Base-by-base conservation (phyloP, 2,888 invertebrate genomes). In the Proisotoma minuta region DNA sequence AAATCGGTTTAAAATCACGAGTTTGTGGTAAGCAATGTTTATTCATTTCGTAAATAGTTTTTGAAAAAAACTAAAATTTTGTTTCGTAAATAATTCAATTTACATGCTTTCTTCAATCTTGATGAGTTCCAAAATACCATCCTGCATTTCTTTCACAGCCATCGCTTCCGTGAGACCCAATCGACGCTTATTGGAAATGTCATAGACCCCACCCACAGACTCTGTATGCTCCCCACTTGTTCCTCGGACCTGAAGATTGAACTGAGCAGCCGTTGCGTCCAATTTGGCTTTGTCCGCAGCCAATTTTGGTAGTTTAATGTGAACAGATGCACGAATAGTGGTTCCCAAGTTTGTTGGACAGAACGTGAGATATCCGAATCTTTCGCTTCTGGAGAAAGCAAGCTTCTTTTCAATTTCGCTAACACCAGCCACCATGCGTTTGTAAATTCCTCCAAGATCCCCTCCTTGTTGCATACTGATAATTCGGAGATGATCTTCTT, bases 401-500 rank as follows among this genome's bases (percentile, higher is more conserved):
- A 79, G 73, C 63, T 78, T 76, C 66, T 76, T 76, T 73, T 81
- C 81, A 68, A 81, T 79, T 57, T 78, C 77, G 63, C 79, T 78
- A 59, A 82, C 80, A 59, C 80, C 83, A 43, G 69, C 67, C n/a
- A 64, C 60, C 59, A 72, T 65, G 18, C 72, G 68, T 1, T 65
- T 29, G 64, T 65, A 68, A 22, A 73, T 67, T 12, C 49, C 47
- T 3, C 69, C 70, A 26, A 73, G 52, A 50, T 73, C 69, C 29
- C 73, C 73, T 10, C 73, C 72, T 59, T 62, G 49, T 43, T 97
- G 94, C 96, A 97, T 97, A 78, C 95, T 96, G 82, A 97, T 97
- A 77, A 97, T 87, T 76, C 97, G 89, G 77, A 96, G 86, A 81
- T 97, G 97, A 84, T 97, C 97, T 81, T 97, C 97, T 81, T 97